phyloP scores from a whole-genome alignment of 2,797 vertebrate species.

The Catharus ustulatus region DNA sequence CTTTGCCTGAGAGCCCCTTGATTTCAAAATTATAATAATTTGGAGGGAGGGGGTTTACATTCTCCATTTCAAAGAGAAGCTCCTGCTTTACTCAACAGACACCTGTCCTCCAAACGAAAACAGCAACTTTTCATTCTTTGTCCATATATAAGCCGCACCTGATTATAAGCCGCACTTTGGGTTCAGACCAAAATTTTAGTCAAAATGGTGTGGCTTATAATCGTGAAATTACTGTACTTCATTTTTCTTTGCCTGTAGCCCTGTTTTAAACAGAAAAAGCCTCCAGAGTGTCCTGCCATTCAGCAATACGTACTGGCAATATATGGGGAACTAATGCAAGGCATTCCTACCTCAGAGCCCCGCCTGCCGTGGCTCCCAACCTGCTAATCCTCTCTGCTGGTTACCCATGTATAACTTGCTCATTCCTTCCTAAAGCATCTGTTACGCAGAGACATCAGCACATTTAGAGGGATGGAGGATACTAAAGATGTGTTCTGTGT shows the following conservation, averaged over 20 bases:
- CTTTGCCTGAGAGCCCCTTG: too few species aligned
- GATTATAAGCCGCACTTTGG: too few species aligned
- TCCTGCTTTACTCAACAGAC: too few species aligned
- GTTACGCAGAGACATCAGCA: not conserved
- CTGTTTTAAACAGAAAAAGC: not conserved
- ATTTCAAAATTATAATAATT: too few species aligned
- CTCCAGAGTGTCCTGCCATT: not conserved
- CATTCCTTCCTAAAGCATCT: not conserved
- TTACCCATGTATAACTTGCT: not conserved
- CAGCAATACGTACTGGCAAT: not conserved
- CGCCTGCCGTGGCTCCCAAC: not conserved
- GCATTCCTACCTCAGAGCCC: not conserved
- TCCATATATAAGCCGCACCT: too few species aligned
- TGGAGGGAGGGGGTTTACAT: too few species aligned
- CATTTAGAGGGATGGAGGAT: not conserved
- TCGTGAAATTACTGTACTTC: too few species aligned
- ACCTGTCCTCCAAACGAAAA: too few species aligned
- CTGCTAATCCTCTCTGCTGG: not conserved
- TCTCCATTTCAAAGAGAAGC: too few species aligned
- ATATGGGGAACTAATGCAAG: not conserved
- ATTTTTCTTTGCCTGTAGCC: not conserved
- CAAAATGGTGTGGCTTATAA: too few species aligned
- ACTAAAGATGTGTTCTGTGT: not conserved
- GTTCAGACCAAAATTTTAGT: too few species aligned
- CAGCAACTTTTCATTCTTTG: too few species aligned